Conservation (phyloP, 2,797 vertebrate genomes). For the Sebastes steindachneri region DNA sequence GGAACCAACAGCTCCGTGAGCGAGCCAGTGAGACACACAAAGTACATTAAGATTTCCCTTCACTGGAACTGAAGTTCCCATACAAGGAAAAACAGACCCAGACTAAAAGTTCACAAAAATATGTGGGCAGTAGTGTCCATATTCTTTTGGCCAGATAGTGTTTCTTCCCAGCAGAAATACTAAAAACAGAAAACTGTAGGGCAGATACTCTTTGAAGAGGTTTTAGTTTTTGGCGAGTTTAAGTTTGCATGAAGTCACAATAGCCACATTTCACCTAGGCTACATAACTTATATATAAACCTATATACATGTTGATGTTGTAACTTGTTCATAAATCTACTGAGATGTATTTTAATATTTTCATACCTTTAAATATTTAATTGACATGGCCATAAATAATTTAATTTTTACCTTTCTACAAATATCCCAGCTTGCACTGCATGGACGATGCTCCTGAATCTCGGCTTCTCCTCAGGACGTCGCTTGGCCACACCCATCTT, state of each 20-base stretch:
- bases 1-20: too few relatives aligned
- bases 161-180: background rate
- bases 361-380: background rate
- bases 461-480: slow-evolving; percentile 94
- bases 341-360: too few relatives aligned
- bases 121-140: background rate
- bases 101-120: background rate
- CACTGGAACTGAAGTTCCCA: background rate
- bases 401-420: slow-evolving; percentile 87
- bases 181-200: background rate
- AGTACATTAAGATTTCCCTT: background rate
- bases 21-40: too few relatives aligned
- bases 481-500: slow-evolving; percentile 95
- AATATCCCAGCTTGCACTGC: slow-evolving; percentile 99
- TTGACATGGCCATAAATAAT: background rate
- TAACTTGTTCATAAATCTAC: too few relatives aligned
- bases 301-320: background rate
- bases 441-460: slow-evolving; percentile 97
- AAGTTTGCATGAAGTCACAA: background rate
- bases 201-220: background rate
- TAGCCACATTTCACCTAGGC: background rate
- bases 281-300: background rate
- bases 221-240: background rate
- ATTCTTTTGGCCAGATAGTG: too few relatives aligned
- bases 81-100: background rate